Evolutionary conservation across 2,113 vertebrate genomes (phyloP), one percentile per base, ranked within the genome.

Genomic region (Chaenocephalus aceratus): DNA sequence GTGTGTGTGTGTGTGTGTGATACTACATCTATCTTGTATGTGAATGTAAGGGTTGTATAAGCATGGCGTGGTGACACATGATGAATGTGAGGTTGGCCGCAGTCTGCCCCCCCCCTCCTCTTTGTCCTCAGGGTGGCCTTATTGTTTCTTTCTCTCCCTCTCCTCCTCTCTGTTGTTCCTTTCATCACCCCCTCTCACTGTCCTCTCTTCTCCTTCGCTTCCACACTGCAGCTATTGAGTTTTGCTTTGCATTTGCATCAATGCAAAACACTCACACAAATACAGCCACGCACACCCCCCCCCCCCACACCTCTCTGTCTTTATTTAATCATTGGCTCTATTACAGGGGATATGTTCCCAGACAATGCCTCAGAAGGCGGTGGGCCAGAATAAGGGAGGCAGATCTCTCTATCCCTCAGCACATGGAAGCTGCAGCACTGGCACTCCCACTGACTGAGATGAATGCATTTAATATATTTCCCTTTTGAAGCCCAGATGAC

Each of bases 401-500:
- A 83, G 88, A 74, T 85, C 75, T 91, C 86, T 89, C 78, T 89
- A 88, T 89, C 77, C 87, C 84, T 88, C 85, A 86, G 93, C 84
- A 86, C 91, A 80, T 81, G 61, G 88, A 93, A 84, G 90, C 83
- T 82, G 79, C 75, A 65, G 77, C 5, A 60, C 86, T 75, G 75
- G 84, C 86, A 89, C 87, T 87, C 86, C 83, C 82, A 84, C 86
- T 88, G 89, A 89, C 91, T 83, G 87, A 92, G 84, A 88, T 91
- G 82, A 94, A 94, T 94, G 88, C 86, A 92, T 92, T 90, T 90
- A 91, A 93, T 90, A 92, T 89, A 91, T 88, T 84, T 91, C 77
- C 84, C 80, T 89, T 93, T 88, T 92, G 79, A 90, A 91, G 88
- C 85, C 84, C 84, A 87, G 85, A 93, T 94, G 90, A 94, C 91